Percentiles rank a stretch among this genome's conserved stretches.
Conservation (phyloP, 2,888 invertebrate species). For the Apamea monoglypha region DNA sequence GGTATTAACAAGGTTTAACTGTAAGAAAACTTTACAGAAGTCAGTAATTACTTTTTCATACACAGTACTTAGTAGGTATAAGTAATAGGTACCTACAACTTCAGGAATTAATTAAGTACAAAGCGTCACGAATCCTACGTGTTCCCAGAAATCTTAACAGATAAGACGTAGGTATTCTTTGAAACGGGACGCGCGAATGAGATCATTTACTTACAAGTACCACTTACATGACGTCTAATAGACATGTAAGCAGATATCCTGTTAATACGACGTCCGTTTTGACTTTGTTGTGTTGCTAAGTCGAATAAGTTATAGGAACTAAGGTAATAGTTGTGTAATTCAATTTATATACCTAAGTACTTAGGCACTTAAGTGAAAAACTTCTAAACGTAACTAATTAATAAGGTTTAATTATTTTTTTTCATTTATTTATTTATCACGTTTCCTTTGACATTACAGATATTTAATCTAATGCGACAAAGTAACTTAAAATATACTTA, state of each 20-base stretch:
- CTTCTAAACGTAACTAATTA: not conserved
- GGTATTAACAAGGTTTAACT: not conserved
- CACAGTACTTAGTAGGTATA: not conserved
- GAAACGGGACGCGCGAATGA: constrained; percentile 51
- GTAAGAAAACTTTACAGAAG: not conserved
- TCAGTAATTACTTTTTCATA: constrained; percentile 1
- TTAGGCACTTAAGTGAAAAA: not conserved
- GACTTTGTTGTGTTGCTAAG: constrained; percentile 17
- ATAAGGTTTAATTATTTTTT: too few relatives aligned
- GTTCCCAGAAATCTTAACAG: constrained; percentile 47
- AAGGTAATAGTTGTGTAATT: not conserved
- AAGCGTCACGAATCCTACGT: constrained; percentile 40
- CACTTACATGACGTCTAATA: constrained; percentile 43
- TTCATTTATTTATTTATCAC: too few relatives aligned
- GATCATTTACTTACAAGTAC: constrained; percentile 59
- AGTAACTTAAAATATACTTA: too few relatives aligned
- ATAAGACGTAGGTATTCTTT: constrained; percentile 49
- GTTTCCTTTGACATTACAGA: too few relatives aligned
- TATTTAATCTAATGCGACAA: too few relatives aligned
- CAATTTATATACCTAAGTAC: too few relatives aligned
- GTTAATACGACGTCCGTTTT: constrained; percentile 14
- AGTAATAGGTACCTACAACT: not conserved
- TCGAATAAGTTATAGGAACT: not conserved
- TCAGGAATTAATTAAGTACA: constrained; percentile 48
- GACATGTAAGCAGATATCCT: constrained; percentile 48